These are phyloP conservation scores for Dione juno DNA, from an alignment of 2,888 invertebrate genomes.

Conservation along the genomic window DNA sequence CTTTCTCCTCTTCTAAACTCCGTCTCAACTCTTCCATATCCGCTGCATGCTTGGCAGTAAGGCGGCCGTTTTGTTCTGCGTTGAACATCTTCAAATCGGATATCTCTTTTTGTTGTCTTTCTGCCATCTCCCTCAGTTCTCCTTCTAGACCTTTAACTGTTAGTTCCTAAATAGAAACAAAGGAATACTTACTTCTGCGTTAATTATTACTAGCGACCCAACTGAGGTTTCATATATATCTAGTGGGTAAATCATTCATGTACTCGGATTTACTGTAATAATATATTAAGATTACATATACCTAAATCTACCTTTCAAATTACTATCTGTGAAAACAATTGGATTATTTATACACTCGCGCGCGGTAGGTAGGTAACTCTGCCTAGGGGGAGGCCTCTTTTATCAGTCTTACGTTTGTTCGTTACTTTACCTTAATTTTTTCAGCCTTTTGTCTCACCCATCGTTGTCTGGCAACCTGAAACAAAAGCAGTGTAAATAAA, in stretches of 20 bases:
- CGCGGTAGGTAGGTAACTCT: too few relatives aligned
- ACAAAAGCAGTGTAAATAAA: conserved; percentile 14
- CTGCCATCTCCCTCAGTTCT: conserved; percentile 91
- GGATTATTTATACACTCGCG: too few relatives aligned
- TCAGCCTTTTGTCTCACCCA: conserved; percentile 94
- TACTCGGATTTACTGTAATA: too few relatives aligned
- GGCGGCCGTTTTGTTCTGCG: conserved; percentile 68
- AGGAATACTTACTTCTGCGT: too few relatives aligned
- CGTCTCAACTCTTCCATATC: conserved; percentile 83
- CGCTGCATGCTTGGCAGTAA: conserved; percentile 71
- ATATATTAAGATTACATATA: too few relatives aligned
- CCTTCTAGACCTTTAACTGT: conserved; percentile 94
- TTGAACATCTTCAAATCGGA: conserved; percentile 78
- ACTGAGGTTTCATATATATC: too few relatives aligned
- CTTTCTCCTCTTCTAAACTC: conserved; percentile 73
- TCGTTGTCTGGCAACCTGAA: conserved; percentile 84
- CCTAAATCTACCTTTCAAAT: too few relatives aligned
- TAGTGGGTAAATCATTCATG: neutral
- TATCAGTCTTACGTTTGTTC: too few relatives aligned
- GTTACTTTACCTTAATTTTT: conserved; percentile 88
- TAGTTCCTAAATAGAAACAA: conserved; percentile 82
- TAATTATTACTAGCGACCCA: too few relatives aligned
- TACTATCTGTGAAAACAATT: too few relatives aligned
- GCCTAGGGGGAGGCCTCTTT: too few relatives aligned
- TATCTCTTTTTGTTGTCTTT: conserved; percentile 86